Base-by-base conservation (phyloP, 2,888 invertebrate genomes). In the Watsonalla binaria region DNA sequence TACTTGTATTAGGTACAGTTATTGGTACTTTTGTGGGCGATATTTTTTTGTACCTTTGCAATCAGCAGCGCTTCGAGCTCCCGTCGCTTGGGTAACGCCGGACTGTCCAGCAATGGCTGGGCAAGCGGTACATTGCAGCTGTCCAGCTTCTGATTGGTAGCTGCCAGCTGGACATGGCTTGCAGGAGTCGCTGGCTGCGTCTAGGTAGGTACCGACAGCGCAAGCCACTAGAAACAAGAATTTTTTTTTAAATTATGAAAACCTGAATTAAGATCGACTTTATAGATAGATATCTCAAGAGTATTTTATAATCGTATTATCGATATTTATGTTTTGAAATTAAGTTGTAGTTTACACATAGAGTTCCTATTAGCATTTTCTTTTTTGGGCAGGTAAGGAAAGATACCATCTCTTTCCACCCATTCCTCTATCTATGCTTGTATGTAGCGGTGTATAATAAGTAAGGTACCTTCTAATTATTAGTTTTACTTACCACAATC, bases 141-240 rank as follows among this genome's bases (percentile, higher is more conserved):
- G 97, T 0, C 98, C 98, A 2, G 96, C 94, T 84, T 98, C 97
- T 59, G 98, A 97, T 84, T 99, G 99, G 82, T 98, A 99, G 0
- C 95, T 95, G 60, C 99, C 99, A 46, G 95, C 91, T 0, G 96
- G 95, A 72, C 98, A 98, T 33, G 96, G 94, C 47, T 94, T 90
- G 78, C 98, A 98, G 14, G 94, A 92, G 72, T 95, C 94, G 57
- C 94, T 94, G 5, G 93, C 93, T 47, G 93, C 92, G 62, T 97
- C 94, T 76, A 95, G 96, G 90, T 92, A 98, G 0, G 97, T 97
- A 58, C 98, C 98, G 60, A 97, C 94, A 13, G 98, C 95, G 80
- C 98, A 98, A 33, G 97, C 96, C 54, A 98, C 96, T 95, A 80
- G 68, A 67, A 74, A 51, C 45, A 14, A 47, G 51, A 46, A 51